Percentiles rank a stretch among this genome's conserved stretches.
Evolutionary conservation across 2,797 vertebrate species (phyloP).

Genomic region (Telmatherina bonti): DNA sequence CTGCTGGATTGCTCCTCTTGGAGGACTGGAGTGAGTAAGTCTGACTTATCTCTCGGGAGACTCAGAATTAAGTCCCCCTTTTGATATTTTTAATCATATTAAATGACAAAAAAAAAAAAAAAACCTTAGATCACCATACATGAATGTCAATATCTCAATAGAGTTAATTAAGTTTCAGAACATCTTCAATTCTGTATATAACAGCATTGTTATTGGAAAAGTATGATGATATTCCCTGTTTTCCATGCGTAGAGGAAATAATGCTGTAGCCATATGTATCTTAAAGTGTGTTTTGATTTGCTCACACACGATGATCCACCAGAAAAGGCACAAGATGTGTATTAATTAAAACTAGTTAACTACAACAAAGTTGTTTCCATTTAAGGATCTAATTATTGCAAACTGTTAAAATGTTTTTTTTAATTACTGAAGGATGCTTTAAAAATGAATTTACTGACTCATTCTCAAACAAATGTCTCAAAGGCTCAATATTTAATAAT

Average conservation of each 20-base stretch:
- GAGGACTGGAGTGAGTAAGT: no score
- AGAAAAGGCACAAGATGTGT: no score
- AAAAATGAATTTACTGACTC: not conserved
- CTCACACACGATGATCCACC: not conserved
- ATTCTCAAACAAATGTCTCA: not conserved
- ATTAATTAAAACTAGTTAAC: no score
- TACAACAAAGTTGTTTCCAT: not conserved
- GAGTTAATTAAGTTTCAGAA: not conserved
- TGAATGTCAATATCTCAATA: not conserved
- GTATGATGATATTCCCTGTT: not conserved
- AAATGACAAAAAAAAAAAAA: no score
- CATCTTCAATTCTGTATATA: not conserved
- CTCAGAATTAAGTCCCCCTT: not conserved
- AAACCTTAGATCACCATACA: not conserved
- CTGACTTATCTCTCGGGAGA: no score
- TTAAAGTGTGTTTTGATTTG: not conserved
- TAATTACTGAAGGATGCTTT: not conserved
- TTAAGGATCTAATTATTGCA: not conserved
- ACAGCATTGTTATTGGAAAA: not conserved
- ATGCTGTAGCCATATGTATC: no score
- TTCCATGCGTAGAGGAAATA: not conserved
- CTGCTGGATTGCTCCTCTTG: no score
- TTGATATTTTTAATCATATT: not conserved
- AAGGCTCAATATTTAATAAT: not conserved
- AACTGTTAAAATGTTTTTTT: no score